phyloP scores from a whole-genome alignment of 2,888 invertebrate species.

The Syritta pipiens region DNA sequence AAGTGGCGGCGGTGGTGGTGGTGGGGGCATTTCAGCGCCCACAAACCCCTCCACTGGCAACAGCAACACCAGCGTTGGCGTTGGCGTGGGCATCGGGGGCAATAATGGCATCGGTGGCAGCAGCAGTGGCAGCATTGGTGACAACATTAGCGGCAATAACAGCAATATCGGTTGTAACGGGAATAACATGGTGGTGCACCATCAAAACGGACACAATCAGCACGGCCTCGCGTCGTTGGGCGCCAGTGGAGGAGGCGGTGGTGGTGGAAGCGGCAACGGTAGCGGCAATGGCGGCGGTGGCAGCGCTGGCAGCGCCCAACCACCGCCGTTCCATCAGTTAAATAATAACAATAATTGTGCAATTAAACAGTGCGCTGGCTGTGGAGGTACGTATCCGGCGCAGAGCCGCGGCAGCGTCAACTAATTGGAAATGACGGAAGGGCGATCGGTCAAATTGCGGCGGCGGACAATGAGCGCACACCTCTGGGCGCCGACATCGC shows the following conservation, averaged over 20 bases:
- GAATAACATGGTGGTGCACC: constrained; percentile 70
- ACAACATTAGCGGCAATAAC: constrained; percentile 46
- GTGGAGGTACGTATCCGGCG: constrained; percentile 82
- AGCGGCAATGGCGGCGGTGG: constrained; percentile 24
- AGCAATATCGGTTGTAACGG: constrained; percentile 61
- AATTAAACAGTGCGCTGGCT: constrained; percentile 91
- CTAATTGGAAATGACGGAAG: constrained; percentile 42
- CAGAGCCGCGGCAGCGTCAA: background rate
- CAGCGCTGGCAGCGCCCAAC: constrained; percentile 49
- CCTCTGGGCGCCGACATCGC: constrained; percentile 10
- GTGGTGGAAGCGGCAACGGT: background rate
- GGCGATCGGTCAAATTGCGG: constrained; percentile 33
- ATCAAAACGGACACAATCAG: constrained; percentile 64
- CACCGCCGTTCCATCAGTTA: constrained; percentile 72
- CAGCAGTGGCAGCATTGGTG: constrained; percentile 41
- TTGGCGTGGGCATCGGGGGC: constrained; percentile 8
- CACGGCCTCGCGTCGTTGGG: constrained; percentile 45
- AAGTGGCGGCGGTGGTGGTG: constrained; percentile 41
- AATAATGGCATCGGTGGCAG: constrained; percentile 29
- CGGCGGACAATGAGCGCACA: constrained; percentile 9
- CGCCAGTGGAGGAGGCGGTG: constrained; percentile 1
- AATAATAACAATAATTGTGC: constrained; percentile 74
- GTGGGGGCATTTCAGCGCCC: constrained; percentile 29
- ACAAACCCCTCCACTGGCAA: constrained; percentile 19
- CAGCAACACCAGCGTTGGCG: constrained; percentile 22